These are phyloP conservation scores for Drosophila teissieri DNA, from an alignment of 1,140 invertebrate species.

Conservation along the genomic window DNA sequence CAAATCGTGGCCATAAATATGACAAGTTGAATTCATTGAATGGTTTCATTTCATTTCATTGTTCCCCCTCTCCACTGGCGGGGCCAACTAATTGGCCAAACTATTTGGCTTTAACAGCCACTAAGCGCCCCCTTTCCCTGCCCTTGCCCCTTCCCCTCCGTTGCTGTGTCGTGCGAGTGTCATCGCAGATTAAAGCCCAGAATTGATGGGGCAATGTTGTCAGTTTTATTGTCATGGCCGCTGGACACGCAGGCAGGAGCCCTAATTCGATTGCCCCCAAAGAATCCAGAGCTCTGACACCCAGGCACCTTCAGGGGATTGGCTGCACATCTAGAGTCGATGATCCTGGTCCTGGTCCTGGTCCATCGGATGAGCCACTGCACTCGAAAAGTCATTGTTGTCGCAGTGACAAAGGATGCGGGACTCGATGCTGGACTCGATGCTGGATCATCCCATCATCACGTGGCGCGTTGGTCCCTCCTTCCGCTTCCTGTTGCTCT, in stretches of 20 bases:
- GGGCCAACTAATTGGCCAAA: slow-evolving; percentile 48
- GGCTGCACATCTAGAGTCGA: too few species aligned
- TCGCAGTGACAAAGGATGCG: slow-evolving; percentile 18
- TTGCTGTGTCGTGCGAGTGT: slow-evolving; percentile 39
- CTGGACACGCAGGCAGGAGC: slow-evolving; percentile 7
- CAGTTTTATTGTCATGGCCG: slow-evolving; percentile 41
- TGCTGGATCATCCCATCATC: slow-evolving; percentile 39
- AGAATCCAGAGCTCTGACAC: background rate
- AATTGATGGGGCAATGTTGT: slow-evolving; percentile 40
- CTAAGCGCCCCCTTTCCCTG: background rate
- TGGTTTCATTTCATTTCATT: slow-evolving; percentile 40
- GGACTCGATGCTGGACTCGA: background rate
- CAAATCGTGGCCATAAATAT: slow-evolving; percentile 52
- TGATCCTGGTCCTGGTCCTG: background rate
- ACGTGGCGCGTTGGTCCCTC: slow-evolving; percentile 38
- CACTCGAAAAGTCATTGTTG: slow-evolving; percentile 41
- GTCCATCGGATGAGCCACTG: slow-evolving; percentile 65
- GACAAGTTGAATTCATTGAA: slow-evolving; percentile 57
- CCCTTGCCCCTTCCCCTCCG: background rate
- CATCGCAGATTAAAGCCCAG: slow-evolving; percentile 38
- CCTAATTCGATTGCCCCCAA: slow-evolving; percentile 12
- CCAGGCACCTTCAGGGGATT: background rate
- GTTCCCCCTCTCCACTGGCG: background rate
- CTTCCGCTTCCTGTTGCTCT: slow-evolving; percentile 63
- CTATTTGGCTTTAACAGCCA: slow-evolving; percentile 48